Evolutionary conservation across 92 coral and sea anemone genomes (phyloP).

Genomic region (Virgularia gustaviana): DNA sequence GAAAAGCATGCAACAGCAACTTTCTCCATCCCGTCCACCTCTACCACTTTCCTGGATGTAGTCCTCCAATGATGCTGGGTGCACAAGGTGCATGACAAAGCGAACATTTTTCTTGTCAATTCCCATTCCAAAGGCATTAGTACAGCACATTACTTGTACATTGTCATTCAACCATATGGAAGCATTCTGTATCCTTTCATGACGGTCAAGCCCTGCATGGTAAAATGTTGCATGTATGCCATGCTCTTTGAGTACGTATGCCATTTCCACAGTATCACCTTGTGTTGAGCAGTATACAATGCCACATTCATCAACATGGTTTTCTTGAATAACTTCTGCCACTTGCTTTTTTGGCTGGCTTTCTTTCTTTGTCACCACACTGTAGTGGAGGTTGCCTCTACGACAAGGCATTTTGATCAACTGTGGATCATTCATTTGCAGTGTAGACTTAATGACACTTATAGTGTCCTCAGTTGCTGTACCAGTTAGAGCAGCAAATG

Average conservation of each 20-base stretch:
- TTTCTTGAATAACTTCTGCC: not conserved
- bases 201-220: conserved; percentile 21
- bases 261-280: conserved; percentile 37
- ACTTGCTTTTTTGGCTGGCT: conserved; percentile 20
- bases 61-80: conserved; percentile 30
- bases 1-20: conserved; percentile 15
- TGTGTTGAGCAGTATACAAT: conserved; percentile 40
- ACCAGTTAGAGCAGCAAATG: conserved; percentile 32
- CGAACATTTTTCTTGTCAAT: conserved; percentile 29
- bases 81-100: conserved; percentile 33
- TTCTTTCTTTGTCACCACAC: conserved; percentile 15
- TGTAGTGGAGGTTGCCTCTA: conserved; percentile 6
- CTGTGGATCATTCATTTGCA: conserved; percentile 2
- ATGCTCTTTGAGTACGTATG: conserved; percentile 9
- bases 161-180: conserved; percentile 5
- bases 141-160: conserved; percentile 27
- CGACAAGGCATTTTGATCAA: conserved; percentile 21
- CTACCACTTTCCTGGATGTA: conserved; percentile 28
- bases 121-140: conserved; percentile 42
- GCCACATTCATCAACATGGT: conserved; percentile 8
- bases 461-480: conserved; percentile 19
- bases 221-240: conserved; percentile 24
- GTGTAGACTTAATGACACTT: not conserved
- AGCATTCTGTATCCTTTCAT: conserved; percentile 19
- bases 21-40: conserved; percentile 32